Conservation (phyloP, 1,140 invertebrate genomes). For the Rhizoglyphus robini region DNA sequence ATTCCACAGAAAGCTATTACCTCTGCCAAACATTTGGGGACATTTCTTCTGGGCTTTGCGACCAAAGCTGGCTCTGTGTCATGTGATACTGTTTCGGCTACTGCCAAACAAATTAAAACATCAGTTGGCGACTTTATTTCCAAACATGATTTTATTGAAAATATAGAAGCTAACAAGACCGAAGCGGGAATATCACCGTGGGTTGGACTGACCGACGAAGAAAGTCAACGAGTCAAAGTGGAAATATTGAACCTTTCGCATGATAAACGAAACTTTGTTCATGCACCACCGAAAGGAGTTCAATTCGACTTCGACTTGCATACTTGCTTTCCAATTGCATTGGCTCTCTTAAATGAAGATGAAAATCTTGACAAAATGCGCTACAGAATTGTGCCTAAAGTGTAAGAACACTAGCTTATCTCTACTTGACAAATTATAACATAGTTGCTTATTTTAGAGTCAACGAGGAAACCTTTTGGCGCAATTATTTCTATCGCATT, state of each 20-base stretch:
- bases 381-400: slow-evolving; percentile 95
- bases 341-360: slow-evolving; percentile 84
- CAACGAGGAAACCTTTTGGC: slow-evolving; percentile 95
- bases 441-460: slow-evolving; percentile 48
- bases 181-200: slow-evolving; percentile 73
- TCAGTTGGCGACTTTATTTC: slow-evolving; percentile 90
- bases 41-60: too few species aligned
- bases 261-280: slow-evolving; percentile 91
- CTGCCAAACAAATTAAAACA: slow-evolving; percentile 80
- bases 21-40: too few species aligned
- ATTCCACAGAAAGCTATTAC: too few species aligned
- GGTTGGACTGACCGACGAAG: slow-evolving; percentile 73
- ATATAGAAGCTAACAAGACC: slow-evolving; percentile 54
- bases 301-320: slow-evolving; percentile 92
- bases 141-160: slow-evolving; percentile 86
- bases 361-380: slow-evolving; percentile 91
- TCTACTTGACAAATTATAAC: too few species aligned
- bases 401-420: too few species aligned
- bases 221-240: slow-evolving; percentile 74
- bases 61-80: too few species aligned
- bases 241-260: slow-evolving; percentile 79
- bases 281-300: slow-evolving; percentile 84
- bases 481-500: slow-evolving; percentile 98
- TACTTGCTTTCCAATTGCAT: slow-evolving; percentile 70
- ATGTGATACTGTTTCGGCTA: slow-evolving; percentile 56